Base-by-base conservation (phyloP, 2,888 invertebrate genomes). In the Barypeithes pellucidus region DNA sequence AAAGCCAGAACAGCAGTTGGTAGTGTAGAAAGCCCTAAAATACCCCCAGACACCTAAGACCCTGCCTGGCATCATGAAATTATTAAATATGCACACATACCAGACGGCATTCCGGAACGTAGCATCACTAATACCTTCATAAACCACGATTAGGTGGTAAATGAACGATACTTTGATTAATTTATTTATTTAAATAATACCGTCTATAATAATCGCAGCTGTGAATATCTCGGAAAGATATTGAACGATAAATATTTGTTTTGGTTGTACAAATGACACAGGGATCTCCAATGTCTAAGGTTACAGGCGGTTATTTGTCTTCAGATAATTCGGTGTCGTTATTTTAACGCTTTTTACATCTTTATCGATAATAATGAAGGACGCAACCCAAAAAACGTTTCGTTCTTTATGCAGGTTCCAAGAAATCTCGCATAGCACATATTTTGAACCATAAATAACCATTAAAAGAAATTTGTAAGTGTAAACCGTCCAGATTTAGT, bases 151-250 rank as follows among this genome's bases (percentile, higher is more conserved):
- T 54, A 43, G 45, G 54, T 45, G 47, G 45, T 29, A 75, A 71
- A 75, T 75, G 75, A 75, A 68, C 39, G 67, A 36, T 63, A 72
- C 72, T 68, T 75, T 75, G 75, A 75, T 75, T 75, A 75, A 75
- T 71, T 63, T 67, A 71, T 63, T 67, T 75, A 75, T 75, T 59
- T 62, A 72, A 72, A 72, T 67, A 67, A 67, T 65, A 33, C 66
- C 70, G 62, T 74, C 65, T 45, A 74, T 74, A 72, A 75, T 72
- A 71, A 59, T 45, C 62, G 75, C 75, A 75, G 75, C 75, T 75
- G 75, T 45, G 68, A 67, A 54, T 67, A 50, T 66, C 29, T n/a
- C 5, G 20, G 11, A 47, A 16, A 39, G 70, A 70, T 74, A 75
- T 62, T 67, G 50, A 70, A 36, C 22, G 20, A 16, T 47, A 67